Evolutionary conservation across 1,140 invertebrate genomes (phyloP).

Genomic region (Brachionus rotundiformis): DNA sequence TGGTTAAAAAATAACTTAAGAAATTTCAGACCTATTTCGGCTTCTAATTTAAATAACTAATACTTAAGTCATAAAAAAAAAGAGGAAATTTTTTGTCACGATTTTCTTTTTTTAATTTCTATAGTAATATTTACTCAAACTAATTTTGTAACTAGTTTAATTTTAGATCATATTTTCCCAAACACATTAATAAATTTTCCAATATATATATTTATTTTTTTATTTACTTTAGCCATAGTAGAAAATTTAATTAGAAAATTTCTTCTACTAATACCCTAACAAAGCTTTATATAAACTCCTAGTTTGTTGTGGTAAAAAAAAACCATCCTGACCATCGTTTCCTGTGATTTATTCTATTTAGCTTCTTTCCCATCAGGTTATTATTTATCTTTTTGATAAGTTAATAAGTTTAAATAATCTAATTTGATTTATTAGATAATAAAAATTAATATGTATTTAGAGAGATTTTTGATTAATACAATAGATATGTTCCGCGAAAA

Average conservation of each 20-base stretch:
- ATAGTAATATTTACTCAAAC: background rate
- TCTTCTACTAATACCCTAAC: no score
- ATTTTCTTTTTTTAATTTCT: background rate
- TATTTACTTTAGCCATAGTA: background rate
- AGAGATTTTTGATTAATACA: background rate
- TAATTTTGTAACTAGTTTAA: conserved; percentile 5
- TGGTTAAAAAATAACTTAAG: background rate
- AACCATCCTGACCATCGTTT: background rate
- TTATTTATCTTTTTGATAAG: background rate
- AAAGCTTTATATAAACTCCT: no score
- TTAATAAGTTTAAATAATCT: conserved; percentile 8
- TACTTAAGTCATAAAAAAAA: background rate
- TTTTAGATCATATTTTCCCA: background rate
- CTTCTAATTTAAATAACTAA: background rate
- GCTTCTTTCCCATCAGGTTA: background rate
- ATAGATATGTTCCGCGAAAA: background rate
- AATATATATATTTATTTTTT: background rate
- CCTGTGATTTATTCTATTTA: conserved; percentile 3
- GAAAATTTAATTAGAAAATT: background rate
- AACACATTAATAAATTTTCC: background rate
- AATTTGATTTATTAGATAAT: conserved; percentile 22
- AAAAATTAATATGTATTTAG: conserved; percentile 2
- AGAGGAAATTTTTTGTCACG: background rate
- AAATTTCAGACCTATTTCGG: background rate
- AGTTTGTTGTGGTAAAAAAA: no score